Evolutionary conservation across 2,888 invertebrate species (phyloP), one percentile per base, ranked within the genome.

Genomic region (Perizoma flavofasciatum): DNA sequence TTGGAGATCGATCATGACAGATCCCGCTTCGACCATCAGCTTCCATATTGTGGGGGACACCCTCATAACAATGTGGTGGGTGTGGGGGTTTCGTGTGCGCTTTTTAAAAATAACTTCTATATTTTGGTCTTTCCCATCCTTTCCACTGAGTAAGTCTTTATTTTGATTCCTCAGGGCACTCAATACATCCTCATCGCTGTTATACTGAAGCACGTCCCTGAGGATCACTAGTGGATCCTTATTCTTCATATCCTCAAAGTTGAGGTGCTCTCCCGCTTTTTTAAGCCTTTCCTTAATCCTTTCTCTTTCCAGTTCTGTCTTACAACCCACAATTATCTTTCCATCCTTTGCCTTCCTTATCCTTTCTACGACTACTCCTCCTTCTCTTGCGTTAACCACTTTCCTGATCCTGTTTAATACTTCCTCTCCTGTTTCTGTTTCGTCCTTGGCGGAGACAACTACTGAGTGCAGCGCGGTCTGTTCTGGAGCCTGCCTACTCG

Each of bases 321-420:
- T 47, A 32, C 52, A 53, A 0, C 53, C 49, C 3, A 59, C 40
- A 1, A 59, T 50, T 6, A 61, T 50, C 35, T 61, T 61, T 0
- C 46, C 6, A 41, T 61, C 56, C 44, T 40, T 61, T 1, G 32
- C 49, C 10, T 61, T 61, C n/a, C 57, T 50, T 6, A 57, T 47
- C 41, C 11, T 51, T 4, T 58, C 58, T 0, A 58, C 39, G 7
- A 33, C 32, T 4, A 55, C 22, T 9, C 50, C 33, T 0, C 54
- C 52, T 4, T 61, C 61, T 50, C 32, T 45, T 2, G 45, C 45
- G 4, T 45, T 45, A 4, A 45, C 45, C 32, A 8, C 45, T n/a
- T 45, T 41, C 32, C 55, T 9, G 0, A 61, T 43, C 10, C 47
- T 40, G 2, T 48, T 22, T n/a, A 55, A n/a, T 2, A 61, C 57